Evolutionary conservation across 1,140 invertebrate species (phyloP).

Genomic region (Drosophila nigrodunni): DNA sequence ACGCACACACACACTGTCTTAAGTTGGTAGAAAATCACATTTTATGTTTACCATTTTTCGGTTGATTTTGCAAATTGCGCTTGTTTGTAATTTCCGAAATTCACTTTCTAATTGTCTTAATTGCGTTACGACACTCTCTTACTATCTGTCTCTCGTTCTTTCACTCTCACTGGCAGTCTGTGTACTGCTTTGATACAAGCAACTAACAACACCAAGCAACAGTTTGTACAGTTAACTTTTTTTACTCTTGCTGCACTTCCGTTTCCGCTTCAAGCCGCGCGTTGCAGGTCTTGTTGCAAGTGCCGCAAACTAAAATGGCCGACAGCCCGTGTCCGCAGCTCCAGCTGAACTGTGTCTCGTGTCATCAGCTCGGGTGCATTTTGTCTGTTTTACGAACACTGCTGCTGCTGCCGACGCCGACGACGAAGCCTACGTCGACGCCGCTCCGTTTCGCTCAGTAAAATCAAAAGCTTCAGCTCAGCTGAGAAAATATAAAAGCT

Average conservation of each 20-base stretch:
- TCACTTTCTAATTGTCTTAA: conserved; percentile 74
- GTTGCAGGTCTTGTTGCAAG: conserved; percentile 37
- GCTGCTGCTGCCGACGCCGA: conserved; percentile 2
- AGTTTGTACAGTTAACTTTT: conserved; percentile 62
- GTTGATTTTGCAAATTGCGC: conserved; percentile 41
- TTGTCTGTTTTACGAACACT: conserved; percentile 27
- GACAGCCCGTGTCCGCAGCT: conserved; percentile 68
- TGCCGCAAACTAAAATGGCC: conserved; percentile 43
- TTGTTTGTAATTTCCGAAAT: conserved; percentile 48
- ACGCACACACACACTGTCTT: conserved; percentile 30
- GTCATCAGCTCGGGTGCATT: conserved; percentile 31
- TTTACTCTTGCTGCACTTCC: conserved; percentile 62
- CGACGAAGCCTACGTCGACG: background rate
- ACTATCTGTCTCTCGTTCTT: background rate
- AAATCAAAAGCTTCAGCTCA: conserved; percentile 37
- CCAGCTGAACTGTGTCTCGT: conserved; percentile 69
- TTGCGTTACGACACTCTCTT: conserved; percentile 44
- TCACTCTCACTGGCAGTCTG: conserved; percentile 1
- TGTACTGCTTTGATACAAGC: background rate
- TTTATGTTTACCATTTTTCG: conserved; percentile 73
- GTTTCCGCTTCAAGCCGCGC: conserved; percentile 62
- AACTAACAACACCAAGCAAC: conserved; percentile 53
- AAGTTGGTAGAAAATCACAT: conserved; percentile 36
- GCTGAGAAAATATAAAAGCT: conserved; percentile 20
- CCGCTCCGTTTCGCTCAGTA: background rate